Evolutionary conservation across 1,140 invertebrate species (phyloP).

Genomic region (Micrasema minimum): DNA sequence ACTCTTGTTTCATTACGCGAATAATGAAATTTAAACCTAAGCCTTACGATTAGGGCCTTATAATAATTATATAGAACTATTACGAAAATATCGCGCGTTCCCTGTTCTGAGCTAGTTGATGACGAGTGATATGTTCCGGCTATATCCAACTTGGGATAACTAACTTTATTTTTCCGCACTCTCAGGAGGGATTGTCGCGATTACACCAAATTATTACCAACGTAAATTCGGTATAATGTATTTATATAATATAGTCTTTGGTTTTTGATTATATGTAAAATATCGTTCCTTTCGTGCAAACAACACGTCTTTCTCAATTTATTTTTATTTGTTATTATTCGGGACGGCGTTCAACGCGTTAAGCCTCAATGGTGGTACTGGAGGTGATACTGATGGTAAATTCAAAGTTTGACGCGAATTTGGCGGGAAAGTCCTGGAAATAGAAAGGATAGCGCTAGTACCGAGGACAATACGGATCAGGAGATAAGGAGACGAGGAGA

Average conservation of each 20-base stretch:
- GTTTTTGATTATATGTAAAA: conserved; percentile 39
- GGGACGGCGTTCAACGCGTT: conserved; percentile 44
- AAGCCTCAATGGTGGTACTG: neutral
- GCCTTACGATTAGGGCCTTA: conserved; percentile 19
- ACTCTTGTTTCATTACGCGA: conserved; percentile 53
- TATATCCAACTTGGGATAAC: neutral
- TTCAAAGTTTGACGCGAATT: conserved; percentile 19
- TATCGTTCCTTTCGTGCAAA: conserved; percentile 19
- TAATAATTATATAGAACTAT: neutral
- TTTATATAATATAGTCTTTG: conserved; percentile 49
- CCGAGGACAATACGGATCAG: neutral
- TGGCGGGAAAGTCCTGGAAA: conserved; percentile 15
- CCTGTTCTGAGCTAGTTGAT: too few species aligned
- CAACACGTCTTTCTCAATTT: neutral
- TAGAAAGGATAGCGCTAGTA: neutral
- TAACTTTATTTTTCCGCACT: conserved; percentile 43
- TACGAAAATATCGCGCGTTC: conserved; percentile 13
- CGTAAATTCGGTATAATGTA: conserved; percentile 47
- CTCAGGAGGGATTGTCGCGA: conserved; percentile 22
- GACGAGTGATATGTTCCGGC: conserved; percentile 2
- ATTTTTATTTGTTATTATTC: conserved; percentile 34
- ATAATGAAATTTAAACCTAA: conserved; percentile 51
- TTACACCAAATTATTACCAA: conserved; percentile 39
- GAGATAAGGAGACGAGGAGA: neutral
- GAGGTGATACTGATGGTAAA: conserved; percentile 6